Conservation (phyloP, 2,888 invertebrate species). For the Mechanitis messenoides region DNA sequence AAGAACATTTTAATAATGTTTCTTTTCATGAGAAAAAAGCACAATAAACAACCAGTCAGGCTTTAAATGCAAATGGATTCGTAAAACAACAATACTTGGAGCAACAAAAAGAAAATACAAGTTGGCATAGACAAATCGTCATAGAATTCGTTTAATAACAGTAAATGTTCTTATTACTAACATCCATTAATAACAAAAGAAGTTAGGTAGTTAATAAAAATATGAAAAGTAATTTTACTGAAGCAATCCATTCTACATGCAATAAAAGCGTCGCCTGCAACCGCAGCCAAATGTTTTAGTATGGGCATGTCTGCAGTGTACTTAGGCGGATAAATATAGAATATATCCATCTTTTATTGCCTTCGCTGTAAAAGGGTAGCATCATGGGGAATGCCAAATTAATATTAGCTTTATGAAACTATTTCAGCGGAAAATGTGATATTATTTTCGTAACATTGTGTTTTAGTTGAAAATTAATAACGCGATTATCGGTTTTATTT, state of each 20-base stretch:
- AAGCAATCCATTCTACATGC: slow-evolving; percentile 32
- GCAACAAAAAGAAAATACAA: slow-evolving; percentile 12
- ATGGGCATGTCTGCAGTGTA: slow-evolving; percentile 29
- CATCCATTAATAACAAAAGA: slow-evolving; percentile 25
- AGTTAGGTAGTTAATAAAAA: slow-evolving; percentile 32
- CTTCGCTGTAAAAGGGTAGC: slow-evolving; percentile 21
- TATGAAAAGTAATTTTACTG: slow-evolving; percentile 31
- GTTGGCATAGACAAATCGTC: slow-evolving; percentile 23
- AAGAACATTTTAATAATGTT: too few relatives aligned
- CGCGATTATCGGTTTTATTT: not conserved
- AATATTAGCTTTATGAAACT: slow-evolving; percentile 6
- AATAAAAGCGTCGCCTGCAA: slow-evolving; percentile 36
- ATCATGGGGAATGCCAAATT: slow-evolving; percentile 24
- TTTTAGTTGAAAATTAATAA: not conserved
- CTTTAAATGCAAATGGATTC: not conserved
- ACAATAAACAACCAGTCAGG: too few relatives aligned
- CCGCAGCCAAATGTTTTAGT: slow-evolving; percentile 35
- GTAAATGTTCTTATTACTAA: slow-evolving; percentile 7
- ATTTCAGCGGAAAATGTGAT: not conserved
- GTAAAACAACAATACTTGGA: not conserved
- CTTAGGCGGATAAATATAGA: slow-evolving; percentile 27
- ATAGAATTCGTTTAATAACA: slow-evolving; percentile 19
- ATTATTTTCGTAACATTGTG: not conserved
- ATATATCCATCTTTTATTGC: slow-evolving; percentile 29
- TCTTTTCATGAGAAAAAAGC: too few relatives aligned